Evolutionary conservation across 64 coral and sea anemone genomes (phyloP).

Genomic region (Dendrophyllia cribrosa): DNA sequence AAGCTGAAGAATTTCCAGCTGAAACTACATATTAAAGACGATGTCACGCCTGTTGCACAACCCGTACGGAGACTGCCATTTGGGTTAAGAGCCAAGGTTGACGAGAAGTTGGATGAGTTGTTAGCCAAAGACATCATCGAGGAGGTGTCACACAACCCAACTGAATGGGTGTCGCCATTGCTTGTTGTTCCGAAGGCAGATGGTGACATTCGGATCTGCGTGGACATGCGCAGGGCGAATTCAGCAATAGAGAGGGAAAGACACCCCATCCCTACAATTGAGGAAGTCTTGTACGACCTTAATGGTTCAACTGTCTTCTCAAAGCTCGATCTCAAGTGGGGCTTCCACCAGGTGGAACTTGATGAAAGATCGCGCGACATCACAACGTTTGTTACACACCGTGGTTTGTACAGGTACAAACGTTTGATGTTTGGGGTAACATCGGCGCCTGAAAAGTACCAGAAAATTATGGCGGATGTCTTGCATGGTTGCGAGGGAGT

Average conservation of each 20-base stretch:
- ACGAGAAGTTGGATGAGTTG: slow-evolving; percentile 73
- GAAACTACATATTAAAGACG: too few relatives aligned
- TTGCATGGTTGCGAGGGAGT: slow-evolving; percentile 31
- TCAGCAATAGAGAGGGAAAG: background rate
- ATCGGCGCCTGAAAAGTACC: too few relatives aligned
- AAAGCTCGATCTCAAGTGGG: background rate
- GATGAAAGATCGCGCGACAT: too few relatives aligned
- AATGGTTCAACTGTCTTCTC: background rate
- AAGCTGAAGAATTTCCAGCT: too few relatives aligned
- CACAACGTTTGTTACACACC: too few relatives aligned
- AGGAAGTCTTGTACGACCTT: slow-evolving; percentile 9
- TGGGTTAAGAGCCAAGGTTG: slow-evolving; percentile 71
- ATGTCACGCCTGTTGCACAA: too few relatives aligned
- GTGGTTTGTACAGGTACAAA: too few relatives aligned
- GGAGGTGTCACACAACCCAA: slow-evolving; percentile 29
- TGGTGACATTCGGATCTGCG: too few relatives aligned
- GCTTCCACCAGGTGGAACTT: too few relatives aligned
- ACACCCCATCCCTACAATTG: slow-evolving; percentile 14
- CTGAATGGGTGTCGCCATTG: too few relatives aligned
- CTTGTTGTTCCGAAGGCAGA: background rate
- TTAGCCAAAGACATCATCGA: slow-evolving; percentile 69
- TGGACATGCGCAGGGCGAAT: background rate
- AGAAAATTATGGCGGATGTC: slow-evolving; percentile 9
- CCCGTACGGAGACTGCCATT: slow-evolving; percentile 73
- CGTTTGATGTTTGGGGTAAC: too few relatives aligned